These are phyloP conservation scores for Medauroidea extradentata DNA, from an alignment of 1,140 invertebrate genomes.

Conservation along the genomic window DNA sequence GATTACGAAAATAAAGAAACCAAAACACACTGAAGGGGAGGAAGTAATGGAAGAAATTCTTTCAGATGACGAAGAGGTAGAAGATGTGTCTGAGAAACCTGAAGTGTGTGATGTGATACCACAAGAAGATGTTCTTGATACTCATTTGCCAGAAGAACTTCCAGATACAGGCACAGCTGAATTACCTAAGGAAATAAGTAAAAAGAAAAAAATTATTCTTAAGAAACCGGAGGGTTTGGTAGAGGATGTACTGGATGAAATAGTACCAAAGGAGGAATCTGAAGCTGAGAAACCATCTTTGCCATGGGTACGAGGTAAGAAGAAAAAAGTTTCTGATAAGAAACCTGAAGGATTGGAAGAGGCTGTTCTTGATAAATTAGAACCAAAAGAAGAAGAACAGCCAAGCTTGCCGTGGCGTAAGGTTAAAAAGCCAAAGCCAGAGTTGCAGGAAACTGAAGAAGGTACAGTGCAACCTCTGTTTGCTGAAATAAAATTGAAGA, in stretches of 20 bases:
- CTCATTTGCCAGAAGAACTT: no score
- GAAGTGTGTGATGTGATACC: conserved; percentile 14
- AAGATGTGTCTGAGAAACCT: conserved; percentile 1
- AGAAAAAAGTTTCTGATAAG: neutral
- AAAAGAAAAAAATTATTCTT: neutral
- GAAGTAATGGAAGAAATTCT: neutral
- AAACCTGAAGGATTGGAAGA: conserved; percentile 4
- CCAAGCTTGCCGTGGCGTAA: neutral
- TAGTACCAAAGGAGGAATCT: conserved; percentile 9
- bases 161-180: no score
- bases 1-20: conserved; percentile 17
- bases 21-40: conserved; percentile 22
- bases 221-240: no score
- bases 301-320: neutral
- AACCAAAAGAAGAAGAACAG: no score
- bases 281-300: neutral
- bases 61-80: neutral
- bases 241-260: conserved; percentile 16
- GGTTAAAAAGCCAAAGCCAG: conserved; percentile 2
- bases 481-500: conserved; percentile 58
- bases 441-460: conserved; percentile 6
- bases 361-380: no score
- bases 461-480: conserved; percentile 45
- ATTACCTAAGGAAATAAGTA: conserved; percentile 7
- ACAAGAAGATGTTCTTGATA: neutral